Evolutionary conservation across 2,888 invertebrate genomes (phyloP).

Genomic region (Acleris emargana): DNA sequence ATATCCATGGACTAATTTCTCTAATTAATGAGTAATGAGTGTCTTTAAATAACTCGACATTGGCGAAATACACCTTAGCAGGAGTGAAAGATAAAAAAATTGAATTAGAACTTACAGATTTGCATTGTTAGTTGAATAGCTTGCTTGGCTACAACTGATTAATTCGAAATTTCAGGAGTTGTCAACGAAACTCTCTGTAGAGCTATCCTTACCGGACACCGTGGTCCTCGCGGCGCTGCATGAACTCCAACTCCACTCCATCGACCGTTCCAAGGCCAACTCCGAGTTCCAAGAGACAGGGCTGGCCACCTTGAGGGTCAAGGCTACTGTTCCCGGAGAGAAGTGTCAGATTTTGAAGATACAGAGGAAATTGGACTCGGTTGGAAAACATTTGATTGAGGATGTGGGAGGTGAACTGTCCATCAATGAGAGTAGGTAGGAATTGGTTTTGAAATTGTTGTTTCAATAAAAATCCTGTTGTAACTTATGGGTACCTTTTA

Average conservation of each 20-base stretch:
- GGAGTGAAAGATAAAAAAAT: too few relatives aligned
- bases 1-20: too few relatives aligned
- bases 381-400: conserved; percentile 82
- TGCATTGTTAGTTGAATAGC: too few relatives aligned
- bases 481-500: too few relatives aligned
- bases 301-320: conserved; percentile 88
- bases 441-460: conserved; percentile 4
- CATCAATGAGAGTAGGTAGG: conserved; percentile 67
- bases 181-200: conserved; percentile 82
- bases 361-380: conserved; percentile 79
- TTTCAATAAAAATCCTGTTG: too few relatives aligned
- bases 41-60: too few relatives aligned
- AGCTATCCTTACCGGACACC: conserved; percentile 78
- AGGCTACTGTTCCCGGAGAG: conserved; percentile 82
- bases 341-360: conserved; percentile 78
- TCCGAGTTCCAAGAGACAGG: conserved; percentile 88
- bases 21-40: too few relatives aligned
- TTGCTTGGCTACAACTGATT: too few relatives aligned
- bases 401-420: conserved; percentile 78
- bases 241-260: conserved; percentile 87
- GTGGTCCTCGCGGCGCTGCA: conserved; percentile 82
- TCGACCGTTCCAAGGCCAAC: conserved; percentile 88
- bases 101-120: too few relatives aligned
- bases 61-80: too few relatives aligned
- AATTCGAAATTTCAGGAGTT: conserved; percentile 78